phyloP scores from a whole-genome alignment of 2,113 vertebrate species.

The Aleadryas rufinucha region DNA sequence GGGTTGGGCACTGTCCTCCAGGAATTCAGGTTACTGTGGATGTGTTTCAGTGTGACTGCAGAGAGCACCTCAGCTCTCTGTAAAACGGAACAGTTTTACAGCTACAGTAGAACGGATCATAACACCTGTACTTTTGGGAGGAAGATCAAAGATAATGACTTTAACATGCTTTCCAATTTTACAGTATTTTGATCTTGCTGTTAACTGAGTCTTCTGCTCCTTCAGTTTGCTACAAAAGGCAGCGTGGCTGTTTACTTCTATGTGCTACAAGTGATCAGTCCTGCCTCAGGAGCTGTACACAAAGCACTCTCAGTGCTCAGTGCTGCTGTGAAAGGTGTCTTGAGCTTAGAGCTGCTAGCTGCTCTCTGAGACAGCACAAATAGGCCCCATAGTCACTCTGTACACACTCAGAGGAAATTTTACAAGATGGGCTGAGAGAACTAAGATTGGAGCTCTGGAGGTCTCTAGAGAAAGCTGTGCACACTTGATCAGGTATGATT shows the following conservation, averaged over 20 bases:
- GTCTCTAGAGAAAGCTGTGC: neutral
- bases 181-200: neutral
- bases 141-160: neutral
- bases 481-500: neutral
- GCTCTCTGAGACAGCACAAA: neutral
- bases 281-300: neutral
- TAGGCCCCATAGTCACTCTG: neutral
- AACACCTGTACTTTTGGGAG: neutral
- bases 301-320: neutral
- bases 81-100: too few relatives aligned
- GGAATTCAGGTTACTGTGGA: neutral
- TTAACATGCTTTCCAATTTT: neutral
- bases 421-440: neutral
- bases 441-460: neutral
- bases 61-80: neutral
- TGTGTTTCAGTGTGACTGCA: neutral
- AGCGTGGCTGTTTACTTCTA: neutral
- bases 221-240: neutral
- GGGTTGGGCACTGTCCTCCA: neutral
- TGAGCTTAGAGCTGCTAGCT: neutral
- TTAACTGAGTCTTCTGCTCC: neutral
- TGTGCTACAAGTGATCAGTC: neutral
- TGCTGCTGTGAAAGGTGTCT: neutral
- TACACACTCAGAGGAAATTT: neutral
- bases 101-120: neutral